A percentile compares a stretch with the other conserved stretches of the same genome.
Evolutionary conservation across 2,113 vertebrate species (phyloP).

Genomic region (Uropsilus gracilis): DNA sequence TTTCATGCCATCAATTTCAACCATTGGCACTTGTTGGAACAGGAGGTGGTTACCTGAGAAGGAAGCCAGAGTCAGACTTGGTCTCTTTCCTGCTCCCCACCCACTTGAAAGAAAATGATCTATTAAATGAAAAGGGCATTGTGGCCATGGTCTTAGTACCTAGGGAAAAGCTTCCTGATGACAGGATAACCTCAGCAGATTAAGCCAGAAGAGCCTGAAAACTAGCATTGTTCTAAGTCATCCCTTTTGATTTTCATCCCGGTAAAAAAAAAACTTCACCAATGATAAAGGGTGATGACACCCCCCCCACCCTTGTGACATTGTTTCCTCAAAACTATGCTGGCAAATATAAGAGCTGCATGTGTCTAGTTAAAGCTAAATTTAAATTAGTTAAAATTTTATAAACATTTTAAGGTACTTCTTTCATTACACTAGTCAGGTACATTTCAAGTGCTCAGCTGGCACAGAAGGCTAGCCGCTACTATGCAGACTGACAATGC

Average conservation of each 20-base stretch:
- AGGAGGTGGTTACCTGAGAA: slow-evolving; percentile 85
- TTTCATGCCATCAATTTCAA: slow-evolving; percentile 95
- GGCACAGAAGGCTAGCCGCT: not conserved
- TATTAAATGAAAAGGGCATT: not conserved
- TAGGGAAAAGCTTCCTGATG: not conserved
- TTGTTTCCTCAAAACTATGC: not conserved
- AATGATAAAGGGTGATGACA: not conserved
- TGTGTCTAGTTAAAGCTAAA: not conserved
- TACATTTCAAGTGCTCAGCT: not conserved
- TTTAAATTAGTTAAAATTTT: not conserved
- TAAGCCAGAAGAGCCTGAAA: not conserved
- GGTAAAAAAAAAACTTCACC: not conserved
- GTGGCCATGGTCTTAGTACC: not conserved
- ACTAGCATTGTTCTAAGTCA: not conserved
- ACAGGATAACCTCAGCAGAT: not conserved
- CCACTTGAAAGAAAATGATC: not conserved
- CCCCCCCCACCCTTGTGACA: not conserved
- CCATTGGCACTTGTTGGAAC: slow-evolving; percentile 94
- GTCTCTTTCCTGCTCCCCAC: not conserved
- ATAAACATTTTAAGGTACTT: not conserved
- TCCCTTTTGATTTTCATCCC: not conserved
- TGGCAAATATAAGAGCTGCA: not conserved
- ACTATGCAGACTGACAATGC: accelerated
- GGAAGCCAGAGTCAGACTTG: not conserved
- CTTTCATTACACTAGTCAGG: not conserved